Percentiles rank a stretch among this genome's conserved stretches.
phyloP scores from a whole-genome alignment of 2,797 vertebrate species.

The Perodicticus potto region DNA sequence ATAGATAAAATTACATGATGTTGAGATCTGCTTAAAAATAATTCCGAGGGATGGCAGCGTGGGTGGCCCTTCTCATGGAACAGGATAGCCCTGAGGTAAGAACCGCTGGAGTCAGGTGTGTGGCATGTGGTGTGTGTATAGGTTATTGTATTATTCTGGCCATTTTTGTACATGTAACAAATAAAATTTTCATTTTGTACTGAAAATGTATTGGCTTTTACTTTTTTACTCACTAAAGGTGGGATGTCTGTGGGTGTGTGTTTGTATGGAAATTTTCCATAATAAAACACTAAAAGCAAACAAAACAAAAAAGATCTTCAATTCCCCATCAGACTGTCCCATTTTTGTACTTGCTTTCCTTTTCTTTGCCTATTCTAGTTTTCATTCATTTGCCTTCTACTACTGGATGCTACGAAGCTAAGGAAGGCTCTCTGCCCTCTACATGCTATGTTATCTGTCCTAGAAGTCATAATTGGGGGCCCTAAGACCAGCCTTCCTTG shows the following conservation, averaged over 20 bases:
- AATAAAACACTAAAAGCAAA: neutral
- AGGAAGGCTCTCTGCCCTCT: neutral
- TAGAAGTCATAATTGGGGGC: neutral
- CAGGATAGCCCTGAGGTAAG: neutral
- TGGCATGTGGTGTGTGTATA: neutral
- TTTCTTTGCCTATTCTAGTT: neutral
- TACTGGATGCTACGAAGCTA: fast-evolving
- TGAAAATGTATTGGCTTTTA: neutral
- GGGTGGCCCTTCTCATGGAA: neutral
- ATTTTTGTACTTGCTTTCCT: neutral
- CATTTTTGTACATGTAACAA: neutral
- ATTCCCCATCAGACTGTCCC: neutral
- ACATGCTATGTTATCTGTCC: neutral
- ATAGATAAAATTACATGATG: neutral
- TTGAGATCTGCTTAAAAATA: neutral
- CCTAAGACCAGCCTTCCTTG: neutral
- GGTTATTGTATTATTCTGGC: neutral
- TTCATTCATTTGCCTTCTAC: neutral
- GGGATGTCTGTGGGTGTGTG: too few relatives aligned
- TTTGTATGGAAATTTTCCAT: neutral
- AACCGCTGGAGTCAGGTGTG: neutral
- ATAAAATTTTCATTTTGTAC: neutral
- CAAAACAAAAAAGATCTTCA: neutral
- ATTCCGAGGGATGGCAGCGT: neutral
- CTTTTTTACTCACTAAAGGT: neutral